Evolutionary conservation across 1,140 invertebrate genomes (phyloP).

Genomic region (Lethocerus indicus): DNA sequence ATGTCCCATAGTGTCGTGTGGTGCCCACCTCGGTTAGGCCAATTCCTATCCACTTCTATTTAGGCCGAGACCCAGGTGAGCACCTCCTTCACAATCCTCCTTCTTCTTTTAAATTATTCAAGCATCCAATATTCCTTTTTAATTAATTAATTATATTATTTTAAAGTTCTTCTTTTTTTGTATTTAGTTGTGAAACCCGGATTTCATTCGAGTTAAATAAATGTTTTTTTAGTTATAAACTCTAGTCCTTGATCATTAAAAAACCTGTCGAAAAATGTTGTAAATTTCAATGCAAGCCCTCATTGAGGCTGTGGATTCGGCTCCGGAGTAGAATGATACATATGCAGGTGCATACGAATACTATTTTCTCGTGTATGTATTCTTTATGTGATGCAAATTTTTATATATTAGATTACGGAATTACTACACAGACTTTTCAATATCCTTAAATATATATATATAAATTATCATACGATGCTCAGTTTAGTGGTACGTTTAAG

Average conservation of each 20-base stretch:
- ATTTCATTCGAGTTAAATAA: too few species aligned
- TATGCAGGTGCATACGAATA: constrained; percentile 10
- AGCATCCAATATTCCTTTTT: too few species aligned
- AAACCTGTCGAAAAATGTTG: constrained; percentile 7
- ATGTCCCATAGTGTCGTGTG: too few species aligned
- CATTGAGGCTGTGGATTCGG: constrained; percentile 13
- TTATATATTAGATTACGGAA: constrained; percentile 16
- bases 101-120: too few species aligned
- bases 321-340: constrained; percentile 10
- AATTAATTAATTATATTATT: too few species aligned
- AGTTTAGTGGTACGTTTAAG: constrained; percentile 19
- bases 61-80: too few species aligned
- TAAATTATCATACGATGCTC: constrained; percentile 16
- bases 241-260: constrained; percentile 10
- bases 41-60: too few species aligned
- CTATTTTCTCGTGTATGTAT: constrained; percentile 11
- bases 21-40: too few species aligned
- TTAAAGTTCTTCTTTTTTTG: too few species aligned
- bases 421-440: constrained; percentile 15
- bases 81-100: too few species aligned
- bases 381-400: constrained; percentile 14
- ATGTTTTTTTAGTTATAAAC: too few species aligned
- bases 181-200: too few species aligned
- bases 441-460: constrained; percentile 14
- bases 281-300: constrained; percentile 8